Conservation (phyloP, 1,140 invertebrate species). For the Campoletis sonorensis region DNA sequence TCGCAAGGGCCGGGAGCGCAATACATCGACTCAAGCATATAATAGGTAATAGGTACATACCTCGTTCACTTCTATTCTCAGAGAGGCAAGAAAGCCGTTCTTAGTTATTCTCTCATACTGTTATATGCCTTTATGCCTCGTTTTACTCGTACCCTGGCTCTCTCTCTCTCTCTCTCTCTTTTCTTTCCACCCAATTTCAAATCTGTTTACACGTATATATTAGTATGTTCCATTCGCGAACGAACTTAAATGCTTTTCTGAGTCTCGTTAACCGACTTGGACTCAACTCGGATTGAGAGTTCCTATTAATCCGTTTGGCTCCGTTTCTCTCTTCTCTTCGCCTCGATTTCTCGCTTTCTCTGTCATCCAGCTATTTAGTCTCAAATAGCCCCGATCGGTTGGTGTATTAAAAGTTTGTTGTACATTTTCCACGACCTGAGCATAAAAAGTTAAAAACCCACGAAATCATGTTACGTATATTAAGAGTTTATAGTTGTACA, state of each 20-base stretch:
- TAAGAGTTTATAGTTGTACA: no score
- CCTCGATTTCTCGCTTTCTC: not conserved
- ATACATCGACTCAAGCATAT: not conserved
- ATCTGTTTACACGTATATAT: not conserved
- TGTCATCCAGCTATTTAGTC: not conserved
- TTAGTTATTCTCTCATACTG: constrained; percentile 21
- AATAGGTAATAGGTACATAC: constrained; percentile 40
- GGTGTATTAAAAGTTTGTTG: not conserved
- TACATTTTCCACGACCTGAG: not conserved
- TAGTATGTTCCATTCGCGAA: constrained; percentile 53
- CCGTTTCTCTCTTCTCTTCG: not conserved
- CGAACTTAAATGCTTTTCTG: constrained; percentile 64
- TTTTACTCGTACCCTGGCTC: not conserved
- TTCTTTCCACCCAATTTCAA: constrained; percentile 28
- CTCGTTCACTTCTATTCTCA: constrained; percentile 10
- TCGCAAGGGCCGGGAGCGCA: not conserved
- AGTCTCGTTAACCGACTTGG: constrained; percentile 59
- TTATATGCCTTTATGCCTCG: constrained; percentile 4
- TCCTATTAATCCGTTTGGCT: constrained; percentile 46
- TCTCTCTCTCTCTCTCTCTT: constrained; percentile 24
- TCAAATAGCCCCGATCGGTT: not conserved
- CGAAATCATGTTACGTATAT: not conserved
- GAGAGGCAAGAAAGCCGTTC: constrained; percentile 39
- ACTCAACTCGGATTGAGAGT: constrained; percentile 62
- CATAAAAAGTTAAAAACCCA: not conserved